phyloP scores from a whole-genome alignment of 2,888 invertebrate species.

The Idaea straminata region DNA sequence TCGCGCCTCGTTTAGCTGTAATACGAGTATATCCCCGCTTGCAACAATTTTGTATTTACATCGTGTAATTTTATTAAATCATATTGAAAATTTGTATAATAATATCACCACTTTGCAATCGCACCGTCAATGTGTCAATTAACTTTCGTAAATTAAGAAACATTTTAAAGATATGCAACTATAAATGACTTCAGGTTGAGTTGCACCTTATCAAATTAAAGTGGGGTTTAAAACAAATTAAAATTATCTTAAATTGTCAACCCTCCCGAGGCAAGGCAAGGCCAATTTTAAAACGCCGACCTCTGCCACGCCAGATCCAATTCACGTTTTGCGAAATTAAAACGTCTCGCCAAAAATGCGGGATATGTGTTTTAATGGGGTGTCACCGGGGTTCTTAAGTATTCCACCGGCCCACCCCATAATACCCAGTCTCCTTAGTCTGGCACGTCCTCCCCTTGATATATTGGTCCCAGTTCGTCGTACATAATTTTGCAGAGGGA shows the following conservation, averaged over 20 bases:
- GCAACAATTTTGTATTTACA: slow-evolving; percentile 45
- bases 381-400: slow-evolving; percentile 79
- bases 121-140: neutral
- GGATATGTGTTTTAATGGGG: slow-evolving; percentile 79
- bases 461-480: slow-evolving; percentile 81
- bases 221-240: slow-evolving; percentile 14
- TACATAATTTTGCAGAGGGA: slow-evolving; percentile 79
- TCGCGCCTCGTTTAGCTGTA: slow-evolving; percentile 74
- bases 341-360: slow-evolving; percentile 76
- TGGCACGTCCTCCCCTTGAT: slow-evolving; percentile 80
- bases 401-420: slow-evolving; percentile 77
- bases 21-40: slow-evolving; percentile 53
- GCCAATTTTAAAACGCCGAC: slow-evolving; percentile 33
- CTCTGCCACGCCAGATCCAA: slow-evolving; percentile 41
- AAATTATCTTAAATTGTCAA: slow-evolving; percentile 23
- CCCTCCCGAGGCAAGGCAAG: slow-evolving; percentile 20
- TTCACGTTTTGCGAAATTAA: slow-evolving; percentile 66
- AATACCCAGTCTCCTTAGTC: slow-evolving; percentile 79
- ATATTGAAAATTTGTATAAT: neutral
- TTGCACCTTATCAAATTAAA: slow-evolving; percentile 11
- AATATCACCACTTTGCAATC: slow-evolving; percentile 10
- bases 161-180: neutral
- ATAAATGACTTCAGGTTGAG: neutral
- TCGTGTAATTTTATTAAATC: neutral
- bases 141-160: neutral